Evolutionary conservation across 2,797 vertebrate species (phyloP).

Genomic region (Takifugu rubripes): DNA sequence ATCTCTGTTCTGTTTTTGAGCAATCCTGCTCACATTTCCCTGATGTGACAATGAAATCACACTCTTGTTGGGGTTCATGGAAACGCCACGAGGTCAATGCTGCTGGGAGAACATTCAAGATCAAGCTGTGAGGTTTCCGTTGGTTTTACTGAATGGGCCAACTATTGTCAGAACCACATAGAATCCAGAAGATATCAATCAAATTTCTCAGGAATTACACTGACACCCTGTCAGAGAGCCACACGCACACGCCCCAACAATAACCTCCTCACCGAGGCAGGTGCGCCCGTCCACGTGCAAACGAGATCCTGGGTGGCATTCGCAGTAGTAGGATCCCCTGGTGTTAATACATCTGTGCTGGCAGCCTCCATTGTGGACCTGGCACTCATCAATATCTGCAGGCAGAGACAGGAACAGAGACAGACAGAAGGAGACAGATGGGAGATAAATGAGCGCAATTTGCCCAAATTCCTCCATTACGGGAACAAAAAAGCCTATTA

Average conservation of each 20-base stretch:
- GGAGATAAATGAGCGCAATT: constrained; percentile 52
- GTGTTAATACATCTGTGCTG: constrained; percentile 94
- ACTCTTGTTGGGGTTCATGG: not conserved
- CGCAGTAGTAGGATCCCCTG: constrained; percentile 85
- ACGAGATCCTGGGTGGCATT: constrained; percentile 84
- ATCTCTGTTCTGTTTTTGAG: constrained; percentile 20
- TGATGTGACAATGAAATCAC: constrained; percentile 6
- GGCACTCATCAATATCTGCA: constrained; percentile 92
- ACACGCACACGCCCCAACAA: not conserved
- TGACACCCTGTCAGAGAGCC: too few species aligned
- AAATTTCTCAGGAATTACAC: too few species aligned
- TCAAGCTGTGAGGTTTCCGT: too few species aligned
- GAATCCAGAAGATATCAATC: too few species aligned
- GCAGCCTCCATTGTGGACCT: constrained; percentile 91
- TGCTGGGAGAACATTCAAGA: not conserved
- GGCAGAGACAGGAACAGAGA: constrained; percentile 12
- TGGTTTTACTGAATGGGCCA: too few species aligned
- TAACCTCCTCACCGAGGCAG: constrained; percentile 83
- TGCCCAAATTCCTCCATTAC: constrained; percentile 54
- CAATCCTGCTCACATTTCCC: constrained; percentile 7
- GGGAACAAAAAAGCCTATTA: constrained; percentile 22
- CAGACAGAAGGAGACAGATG: constrained; percentile 17
- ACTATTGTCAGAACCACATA: too few species aligned
- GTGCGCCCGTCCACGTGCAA: constrained; percentile 90
- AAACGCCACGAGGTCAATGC: constrained; percentile 10